Evolutionary conservation across 2,113 vertebrate genomes (phyloP), one percentile per base, ranked within the genome.

Genomic region (Tiliqua scincoides): DNA sequence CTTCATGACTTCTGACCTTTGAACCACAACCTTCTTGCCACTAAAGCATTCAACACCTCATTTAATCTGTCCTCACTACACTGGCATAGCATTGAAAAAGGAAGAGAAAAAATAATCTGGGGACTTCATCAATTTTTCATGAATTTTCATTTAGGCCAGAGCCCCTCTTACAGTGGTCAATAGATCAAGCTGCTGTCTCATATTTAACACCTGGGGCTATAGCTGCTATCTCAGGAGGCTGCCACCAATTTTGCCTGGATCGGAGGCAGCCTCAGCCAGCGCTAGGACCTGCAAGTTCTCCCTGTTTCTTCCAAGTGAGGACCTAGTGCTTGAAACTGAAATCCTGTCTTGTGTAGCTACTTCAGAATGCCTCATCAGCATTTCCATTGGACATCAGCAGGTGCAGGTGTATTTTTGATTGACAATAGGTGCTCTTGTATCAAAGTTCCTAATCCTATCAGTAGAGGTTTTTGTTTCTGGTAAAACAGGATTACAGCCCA

Each of bases 121-220:
- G 93, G 96, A 97, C 97, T 97, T 98, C 97, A 99, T 99, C 96
- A 98, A 99, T 98, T 97, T 99, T 99, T 99, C 97, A 99, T 99
- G 98, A 97, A 97, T 98, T 98, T 99, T 99, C 98, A 98, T 99
- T 98, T 98, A 97, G 96, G 96, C 95, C 96, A 95, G 94, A 97
- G 96, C 97, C 95, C 96, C 95, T 98, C 96, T 99, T 98, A 97
- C 94, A 96, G 95, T 94, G 96, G 98, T 99, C 98, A 96, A 99
- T 99, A 98, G 97, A 98, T 98, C 98, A 99, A 98, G 96, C 97
- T 97, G 96, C 97, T 98, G 97, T 98, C 97, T 97, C 95, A 87
- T 96, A 96, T 97, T 97, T 97, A 97, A 97, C 98, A 99, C 98
- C 97, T 98, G 98, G 97, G 97, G 97, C 95, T 92, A 88, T 93